phyloP scores from a whole-genome alignment of 1,140 invertebrate species.

The Zaprionus taronus region DNA sequence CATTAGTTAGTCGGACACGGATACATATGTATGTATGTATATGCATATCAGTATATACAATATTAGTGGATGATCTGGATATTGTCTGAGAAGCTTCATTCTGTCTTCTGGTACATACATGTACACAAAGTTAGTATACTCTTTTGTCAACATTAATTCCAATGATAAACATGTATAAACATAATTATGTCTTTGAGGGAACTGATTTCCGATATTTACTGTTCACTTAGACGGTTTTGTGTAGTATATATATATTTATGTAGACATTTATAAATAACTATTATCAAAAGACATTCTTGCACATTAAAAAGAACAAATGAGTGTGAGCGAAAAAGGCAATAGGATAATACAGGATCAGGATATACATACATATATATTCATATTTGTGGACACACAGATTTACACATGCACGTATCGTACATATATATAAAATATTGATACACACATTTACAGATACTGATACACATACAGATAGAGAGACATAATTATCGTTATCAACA shows the following conservation, averaged over 20 bases:
- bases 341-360: background rate
- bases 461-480: conserved; percentile 1
- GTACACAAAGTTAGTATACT: background rate
- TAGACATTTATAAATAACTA: background rate
- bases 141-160: background rate
- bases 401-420: background rate
- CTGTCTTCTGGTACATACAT: background rate
- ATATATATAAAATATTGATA: conserved; percentile 1
- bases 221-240: background rate
- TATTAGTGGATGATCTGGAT: no score
- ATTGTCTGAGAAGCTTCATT: no score
- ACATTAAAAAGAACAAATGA: background rate
- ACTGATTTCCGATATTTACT: background rate
- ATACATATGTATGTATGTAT: no score
- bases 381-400: background rate
- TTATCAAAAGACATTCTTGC: background rate
- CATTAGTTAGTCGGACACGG: no score
- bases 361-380: no score
- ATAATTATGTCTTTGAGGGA: background rate
- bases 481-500: conserved; percentile 21
- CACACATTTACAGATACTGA: background rate
- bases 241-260: background rate
- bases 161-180: background rate
- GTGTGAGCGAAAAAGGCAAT: no score
- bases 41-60: no score